Conservation (phyloP, 2,797 vertebrate species). For the Cichlasoma orientale region DNA sequence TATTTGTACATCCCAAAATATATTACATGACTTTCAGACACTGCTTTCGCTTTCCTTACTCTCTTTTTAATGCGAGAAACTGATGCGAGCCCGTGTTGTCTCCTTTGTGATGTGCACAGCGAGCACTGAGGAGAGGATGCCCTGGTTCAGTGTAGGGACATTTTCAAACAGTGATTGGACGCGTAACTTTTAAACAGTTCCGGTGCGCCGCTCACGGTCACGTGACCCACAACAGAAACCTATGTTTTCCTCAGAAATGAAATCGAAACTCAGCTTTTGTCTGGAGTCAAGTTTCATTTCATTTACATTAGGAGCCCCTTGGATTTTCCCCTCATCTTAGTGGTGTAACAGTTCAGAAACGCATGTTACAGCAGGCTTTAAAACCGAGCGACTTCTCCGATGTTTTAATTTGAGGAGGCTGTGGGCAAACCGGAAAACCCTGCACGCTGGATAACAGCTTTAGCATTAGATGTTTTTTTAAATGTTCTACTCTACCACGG, state of each 20-base stretch:
- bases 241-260: conserved; percentile 54
- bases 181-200: neutral
- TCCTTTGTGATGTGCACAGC: neutral
- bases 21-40: conserved; percentile 26
- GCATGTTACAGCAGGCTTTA: neutral
- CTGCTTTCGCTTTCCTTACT: neutral
- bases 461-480: neutral
- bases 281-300: rapidly evolving
- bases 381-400: neutral
- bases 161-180: neutral
- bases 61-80: conserved; percentile 36
- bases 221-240: conserved; percentile 55
- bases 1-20: conserved; percentile 32
- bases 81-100: conserved; percentile 35
- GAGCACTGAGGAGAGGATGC: conserved; percentile 9
- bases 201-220: conserved; percentile 5
- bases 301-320: rapidly evolving
- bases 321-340: neutral
- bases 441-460: neutral
- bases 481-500: neutral
- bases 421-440: neutral
- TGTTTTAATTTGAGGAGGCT: neutral
- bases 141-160: neutral
- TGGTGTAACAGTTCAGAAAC: neutral
- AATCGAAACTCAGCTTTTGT: conserved; percentile 68